Conservation (phyloP, 2,888 invertebrate genomes). For the Pyrgus malvae region DNA sequence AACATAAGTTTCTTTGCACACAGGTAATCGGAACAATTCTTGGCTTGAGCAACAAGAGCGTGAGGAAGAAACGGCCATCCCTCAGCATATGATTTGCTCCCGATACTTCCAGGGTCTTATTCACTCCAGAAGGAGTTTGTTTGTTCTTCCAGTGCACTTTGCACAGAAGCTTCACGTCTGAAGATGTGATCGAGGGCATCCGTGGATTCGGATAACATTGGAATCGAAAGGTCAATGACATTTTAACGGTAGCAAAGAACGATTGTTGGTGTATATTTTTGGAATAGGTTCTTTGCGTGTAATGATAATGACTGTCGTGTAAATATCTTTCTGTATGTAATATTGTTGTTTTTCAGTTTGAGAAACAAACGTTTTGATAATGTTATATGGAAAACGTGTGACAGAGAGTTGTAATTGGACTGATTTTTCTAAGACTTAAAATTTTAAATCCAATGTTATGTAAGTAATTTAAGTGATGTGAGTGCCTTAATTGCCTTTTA, state of each 20-base stretch:
- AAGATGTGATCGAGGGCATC: slow-evolving; percentile 27
- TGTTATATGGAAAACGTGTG: background rate
- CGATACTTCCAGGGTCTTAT: slow-evolving; percentile 45
- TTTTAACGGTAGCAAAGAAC: background rate
- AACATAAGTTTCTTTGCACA: slow-evolving; percentile 42
- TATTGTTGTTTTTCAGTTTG: background rate
- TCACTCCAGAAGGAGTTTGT: slow-evolving; percentile 74
- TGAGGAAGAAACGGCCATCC: slow-evolving; percentile 89
- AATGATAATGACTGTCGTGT: slow-evolving; percentile 4
- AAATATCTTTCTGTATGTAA: background rate
- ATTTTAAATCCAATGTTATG: background rate
- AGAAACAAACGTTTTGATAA: background rate
- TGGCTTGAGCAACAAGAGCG: slow-evolving; percentile 88
- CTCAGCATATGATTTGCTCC: slow-evolving; percentile 84
- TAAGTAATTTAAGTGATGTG: background rate
- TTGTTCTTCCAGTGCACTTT: slow-evolving; percentile 48
- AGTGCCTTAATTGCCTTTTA: background rate
- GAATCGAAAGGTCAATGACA: background rate
- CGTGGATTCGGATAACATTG: background rate
- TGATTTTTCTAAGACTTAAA: slow-evolving; percentile 12
- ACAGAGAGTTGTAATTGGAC: slow-evolving; percentile 5
- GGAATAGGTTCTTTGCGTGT: background rate
- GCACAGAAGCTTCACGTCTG: slow-evolving; percentile 8
- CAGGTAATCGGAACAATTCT: slow-evolving; percentile 89
- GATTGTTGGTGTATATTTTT: background rate